phyloP scores from a whole-genome alignment of 1,140 invertebrate genomes.

The Heliconius himera region DNA sequence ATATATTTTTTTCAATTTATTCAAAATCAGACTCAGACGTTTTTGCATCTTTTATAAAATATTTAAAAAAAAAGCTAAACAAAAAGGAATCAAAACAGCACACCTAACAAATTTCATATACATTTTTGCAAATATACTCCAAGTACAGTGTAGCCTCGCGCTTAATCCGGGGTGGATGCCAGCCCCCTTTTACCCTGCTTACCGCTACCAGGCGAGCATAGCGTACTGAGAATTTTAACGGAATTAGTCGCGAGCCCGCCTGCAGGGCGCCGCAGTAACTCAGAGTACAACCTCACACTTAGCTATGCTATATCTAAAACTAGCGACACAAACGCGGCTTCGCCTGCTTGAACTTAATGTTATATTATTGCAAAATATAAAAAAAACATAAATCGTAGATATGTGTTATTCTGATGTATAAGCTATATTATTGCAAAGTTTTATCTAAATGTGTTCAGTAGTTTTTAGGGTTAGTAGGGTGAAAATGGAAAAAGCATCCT shows the following conservation, averaged over 20 bases:
- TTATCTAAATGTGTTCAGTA: no score
- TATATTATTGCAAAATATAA: background rate
- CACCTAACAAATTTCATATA: no score
- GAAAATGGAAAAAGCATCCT: no score
- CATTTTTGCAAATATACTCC: background rate
- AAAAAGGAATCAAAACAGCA: no score
- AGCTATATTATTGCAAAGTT: no score
- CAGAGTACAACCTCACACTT: constrained; percentile 37
- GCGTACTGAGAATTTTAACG: constrained; percentile 56
- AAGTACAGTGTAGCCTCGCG: constrained; percentile 15
- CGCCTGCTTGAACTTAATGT: background rate
- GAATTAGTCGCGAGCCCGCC: constrained; percentile 56
- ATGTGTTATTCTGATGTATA: no score
- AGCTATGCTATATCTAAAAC: constrained; percentile 3
- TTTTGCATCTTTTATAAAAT: no score
- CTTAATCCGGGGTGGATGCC: constrained; percentile 40
- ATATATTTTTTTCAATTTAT: no score
- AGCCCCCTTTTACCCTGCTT: constrained; percentile 44
- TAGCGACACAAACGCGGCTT: background rate
- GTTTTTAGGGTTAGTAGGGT: no score
- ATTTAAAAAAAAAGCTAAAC: no score
- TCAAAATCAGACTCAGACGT: no score
- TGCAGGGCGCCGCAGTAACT: constrained; percentile 57
- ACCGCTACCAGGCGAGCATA: constrained; percentile 54
- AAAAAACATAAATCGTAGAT: no score